These are phyloP conservation scores for Phragmatobia fuliginosa DNA, from an alignment of 2,888 invertebrate species.

Conservation along the genomic window DNA sequence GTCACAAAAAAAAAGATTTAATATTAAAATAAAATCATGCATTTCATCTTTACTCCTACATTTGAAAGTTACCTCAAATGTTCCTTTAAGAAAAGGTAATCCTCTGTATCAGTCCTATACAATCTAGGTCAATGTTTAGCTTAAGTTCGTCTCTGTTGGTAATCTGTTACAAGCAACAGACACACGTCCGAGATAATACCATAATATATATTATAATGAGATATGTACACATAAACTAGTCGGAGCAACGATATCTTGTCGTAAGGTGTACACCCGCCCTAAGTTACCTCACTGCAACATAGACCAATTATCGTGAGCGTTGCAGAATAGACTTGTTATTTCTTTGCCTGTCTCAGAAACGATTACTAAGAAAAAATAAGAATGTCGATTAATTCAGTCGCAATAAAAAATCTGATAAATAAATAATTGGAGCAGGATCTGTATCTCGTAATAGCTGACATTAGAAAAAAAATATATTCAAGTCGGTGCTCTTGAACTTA, in stretches of 20 bases:
- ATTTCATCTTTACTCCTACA: no score
- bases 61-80: no score
- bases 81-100: neutral
- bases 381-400: neutral
- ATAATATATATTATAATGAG: neutral
- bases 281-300: constrained; percentile 32
- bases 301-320: constrained; percentile 33
- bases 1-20: no score
- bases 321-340: constrained; percentile 25
- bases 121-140: neutral
- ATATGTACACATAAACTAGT: neutral
- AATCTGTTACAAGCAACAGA: constrained; percentile 18
- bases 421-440: neutral
- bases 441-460: neutral
- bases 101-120: neutral
- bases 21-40: no score
- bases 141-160: neutral
- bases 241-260: constrained; percentile 21
- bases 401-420: neutral
- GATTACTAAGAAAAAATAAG: neutral
- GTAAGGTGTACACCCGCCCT: constrained; percentile 23
- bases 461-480: neutral
- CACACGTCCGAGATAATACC: constrained; percentile 15
- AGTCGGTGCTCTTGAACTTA: no score
- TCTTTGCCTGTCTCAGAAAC: neutral